Base-by-base conservation (phyloP, 2,888 invertebrate species). In the Plebejus melissa region DNA sequence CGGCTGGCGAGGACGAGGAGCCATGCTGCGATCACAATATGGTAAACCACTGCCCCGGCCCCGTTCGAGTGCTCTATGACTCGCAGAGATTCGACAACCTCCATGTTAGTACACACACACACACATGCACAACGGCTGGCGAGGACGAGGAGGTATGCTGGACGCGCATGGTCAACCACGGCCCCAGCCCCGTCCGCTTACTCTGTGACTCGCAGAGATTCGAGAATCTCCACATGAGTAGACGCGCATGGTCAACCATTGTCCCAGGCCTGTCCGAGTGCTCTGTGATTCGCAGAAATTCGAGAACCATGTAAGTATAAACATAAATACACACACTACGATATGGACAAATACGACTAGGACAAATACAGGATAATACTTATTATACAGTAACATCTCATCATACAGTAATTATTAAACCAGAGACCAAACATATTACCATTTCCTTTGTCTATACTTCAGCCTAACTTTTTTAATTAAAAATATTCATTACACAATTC, bases 11-110 rank as follows among this genome's bases (percentile, higher is more conserved):
- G 4, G 84, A 82, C 32, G 82, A 81, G 11, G 81, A 82, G 11
- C 78, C 82, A 78, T 94, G 93, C 80, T 91, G 90, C 87, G 58
- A 22, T 22, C 84, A 87, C 32, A 22, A 22, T 22, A 93, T 91
- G 82, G 85, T 93, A 83, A 87, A 87, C 83, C 85, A 87, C 28
- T 83, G 94, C 76, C 94, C 95, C 74, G 86, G 90, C 76, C 91
- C 94, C 46, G 83, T 95, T 75, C 90, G 94, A 77, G 90, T 93
- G 74, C 88, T 97, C 46, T 97, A 96, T 85, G 94, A 95, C 74
- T 96, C 96, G 54, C 96, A 97, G 88, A 95, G 96, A 83, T 98
- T 98, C 90, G 95, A 95, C 83, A 97, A 97, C 88, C 93, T 96
- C 88, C 96, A 97, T 93, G 97, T 97, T 88, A 94, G 94, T 22